Percentiles rank a stretch among this genome's conserved stretches.
Conservation (phyloP, 2,113 vertebrate genomes). For the Syngnathus floridae region DNA sequence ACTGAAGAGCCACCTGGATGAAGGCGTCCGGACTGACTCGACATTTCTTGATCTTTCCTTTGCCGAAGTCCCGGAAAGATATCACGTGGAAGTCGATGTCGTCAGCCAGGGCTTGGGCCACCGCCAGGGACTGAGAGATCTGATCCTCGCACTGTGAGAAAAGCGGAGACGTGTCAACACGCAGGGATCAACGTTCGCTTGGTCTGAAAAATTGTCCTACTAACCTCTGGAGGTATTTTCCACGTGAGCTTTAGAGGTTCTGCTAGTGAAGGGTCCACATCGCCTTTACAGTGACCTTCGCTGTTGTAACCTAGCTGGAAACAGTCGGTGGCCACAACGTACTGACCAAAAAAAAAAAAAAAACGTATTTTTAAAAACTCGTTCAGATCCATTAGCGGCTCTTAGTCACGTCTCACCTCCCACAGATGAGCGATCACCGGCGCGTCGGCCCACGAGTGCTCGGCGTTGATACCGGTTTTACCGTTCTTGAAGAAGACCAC, state of each 20-base stretch:
- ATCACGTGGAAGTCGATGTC: constrained; percentile 85
- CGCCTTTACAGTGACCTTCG: constrained; percentile 89
- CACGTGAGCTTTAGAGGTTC: constrained; percentile 80
- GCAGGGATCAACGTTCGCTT: neutral
- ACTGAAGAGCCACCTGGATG: constrained; percentile 86
- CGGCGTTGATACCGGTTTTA: constrained; percentile 80
- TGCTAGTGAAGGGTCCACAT: constrained; percentile 72
- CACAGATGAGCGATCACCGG: constrained; percentile 81
- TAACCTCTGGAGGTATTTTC: constrained; percentile 81
- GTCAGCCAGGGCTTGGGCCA: constrained; percentile 76
- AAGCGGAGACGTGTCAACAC: constrained; percentile 2
- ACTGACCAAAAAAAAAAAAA: constrained; percentile 67
- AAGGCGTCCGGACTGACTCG: constrained; percentile 89
- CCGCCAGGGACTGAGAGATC: constrained; percentile 70
- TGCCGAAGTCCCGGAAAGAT: constrained; percentile 81
- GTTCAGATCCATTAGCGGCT: neutral
- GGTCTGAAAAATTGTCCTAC: constrained; percentile 6
- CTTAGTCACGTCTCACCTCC: constrained; percentile 71
- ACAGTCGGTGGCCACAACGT: constrained; percentile 75
- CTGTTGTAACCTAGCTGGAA: constrained; percentile 84
- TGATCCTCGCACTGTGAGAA: constrained; percentile 65
- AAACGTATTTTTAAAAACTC: neutral
- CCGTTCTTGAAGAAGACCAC: constrained; percentile 81
- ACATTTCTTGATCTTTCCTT: constrained; percentile 84
- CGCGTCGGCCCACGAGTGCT: constrained; percentile 85